Percentiles rank a stretch among this genome's conserved stretches.
These are phyloP conservation scores for Marisa cornuarietis DNA, from an alignment of 1,140 invertebrate species.

Conservation along the genomic window DNA sequence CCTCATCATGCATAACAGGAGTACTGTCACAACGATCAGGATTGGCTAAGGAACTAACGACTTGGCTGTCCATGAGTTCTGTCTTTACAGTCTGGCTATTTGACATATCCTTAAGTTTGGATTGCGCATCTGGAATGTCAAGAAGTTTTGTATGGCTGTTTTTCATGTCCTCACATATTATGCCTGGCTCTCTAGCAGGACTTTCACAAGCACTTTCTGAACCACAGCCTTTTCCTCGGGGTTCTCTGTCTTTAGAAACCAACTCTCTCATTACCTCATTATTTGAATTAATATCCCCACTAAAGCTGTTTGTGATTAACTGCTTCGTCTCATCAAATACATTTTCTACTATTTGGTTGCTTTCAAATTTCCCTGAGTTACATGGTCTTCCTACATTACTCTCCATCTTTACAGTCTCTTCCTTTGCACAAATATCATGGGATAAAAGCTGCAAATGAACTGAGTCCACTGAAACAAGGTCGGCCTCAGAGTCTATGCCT, in stretches of 20 bases:
- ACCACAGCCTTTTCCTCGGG: no score
- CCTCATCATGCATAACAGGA: constrained; percentile 34
- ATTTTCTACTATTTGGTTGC: not conserved
- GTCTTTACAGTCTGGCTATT: not conserved
- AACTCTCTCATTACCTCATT: no score
- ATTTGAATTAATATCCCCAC: no score
- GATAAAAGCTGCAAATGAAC: constrained; percentile 32
- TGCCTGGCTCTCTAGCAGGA: no score
- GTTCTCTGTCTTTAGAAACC: no score
- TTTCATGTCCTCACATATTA: no score
- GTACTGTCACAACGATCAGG: constrained; percentile 24
- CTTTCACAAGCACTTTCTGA: no score
- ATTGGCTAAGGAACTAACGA: not conserved
- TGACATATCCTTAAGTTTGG: not conserved
- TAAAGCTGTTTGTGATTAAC: no score
- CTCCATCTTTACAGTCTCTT: not conserved
- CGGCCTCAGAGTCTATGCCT: constrained; percentile 16
- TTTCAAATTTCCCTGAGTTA: not conserved
- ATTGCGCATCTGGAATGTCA: not conserved
- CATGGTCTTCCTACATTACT: not conserved
- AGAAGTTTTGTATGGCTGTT: no score
- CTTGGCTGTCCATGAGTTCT: constrained; percentile 8
- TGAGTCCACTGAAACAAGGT: constrained; percentile 34
- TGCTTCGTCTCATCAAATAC: not conserved
- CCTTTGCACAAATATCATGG: not conserved